Base-by-base conservation (phyloP, 1,140 invertebrate genomes). In the Drosophila teissieri region DNA sequence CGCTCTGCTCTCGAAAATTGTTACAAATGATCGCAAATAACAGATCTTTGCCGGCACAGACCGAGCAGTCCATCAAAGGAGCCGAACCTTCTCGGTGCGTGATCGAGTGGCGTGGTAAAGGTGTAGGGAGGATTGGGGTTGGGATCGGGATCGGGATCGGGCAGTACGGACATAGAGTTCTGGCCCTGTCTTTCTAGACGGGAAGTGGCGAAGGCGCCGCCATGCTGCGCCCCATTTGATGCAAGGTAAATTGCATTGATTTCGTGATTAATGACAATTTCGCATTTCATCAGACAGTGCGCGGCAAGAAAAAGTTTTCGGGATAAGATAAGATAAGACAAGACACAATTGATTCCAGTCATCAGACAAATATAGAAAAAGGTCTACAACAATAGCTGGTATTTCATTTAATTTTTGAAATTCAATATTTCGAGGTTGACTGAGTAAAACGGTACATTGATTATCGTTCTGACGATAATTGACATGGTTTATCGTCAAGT, bases 1-100 rank as follows among this genome's bases (percentile, higher is more conserved):
- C 69, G 60, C 53, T 78, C 73, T 63, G 64, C 69, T 80, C 82
- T 89, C 72, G 72, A 88, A 91, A 91, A 92, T 91, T 91, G 83
- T 92, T 92, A 92, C 91, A 92, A 92, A 92, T 92, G 91, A 92
- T 92, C 79, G 84, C 91, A 92, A 92, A 92, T 92, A 92, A 92
- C 80, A 92, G 86, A 89, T 92, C 80, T 91, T 88, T 85, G 75
- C 83, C 78, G 78, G 67, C 82, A 85, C 70, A 64, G 44, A 62
- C 49, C 51, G 78, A 48, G 75, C 62, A 73, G 76, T 65, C 86
- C 85, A 90, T 90, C 86, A 90, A 90, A 90, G 86, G 82, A 85
- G 77, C 82, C 88, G 88, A 83, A 72, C 67, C 52, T 19, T 54
- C 24, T 46, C 55, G 48, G 62, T 89, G 72, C 65, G 80, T 88